Evolutionary conservation across 2,113 vertebrate genomes (phyloP), one percentile per base, ranked within the genome.

Genomic region (Grammomys dolichurus): DNA sequence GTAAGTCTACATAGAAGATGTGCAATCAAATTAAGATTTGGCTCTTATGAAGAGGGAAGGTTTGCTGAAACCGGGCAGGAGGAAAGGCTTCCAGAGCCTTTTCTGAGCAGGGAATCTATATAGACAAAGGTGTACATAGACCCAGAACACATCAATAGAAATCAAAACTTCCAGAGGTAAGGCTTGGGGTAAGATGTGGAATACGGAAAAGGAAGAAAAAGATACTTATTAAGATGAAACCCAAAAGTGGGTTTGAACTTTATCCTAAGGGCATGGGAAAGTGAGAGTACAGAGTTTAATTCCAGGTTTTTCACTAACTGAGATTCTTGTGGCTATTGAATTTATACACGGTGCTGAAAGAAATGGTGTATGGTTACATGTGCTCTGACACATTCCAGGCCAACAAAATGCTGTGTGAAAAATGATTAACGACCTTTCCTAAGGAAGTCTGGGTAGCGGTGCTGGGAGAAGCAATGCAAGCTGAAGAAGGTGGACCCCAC

Each of bases 371-470:
- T 3, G n/a, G 19, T 56, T 70, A 11, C 36, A 22, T 9, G 58
- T 51, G 1, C 2, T n/a, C 72, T 69, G 67, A 89, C 73, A 0
- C 0, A 51, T 67, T 85, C 43, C 95, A 6, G 20, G 0, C 60
- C 51, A n/a, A 14, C 60, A 12, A 78, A 31, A 33, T 5, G 33
- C 69, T 86, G 67, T 26, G 58, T 93, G 90, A 91, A 70, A 95
- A 96, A 84, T 80, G 82, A 90, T 24, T 54, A 70, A 69, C 92
- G 72, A 63, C 76, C 82, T 96, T 97, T 96, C 94, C 95, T 77
- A 97, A 95, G 93, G 90, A 96, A 96, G 87, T 97, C 89, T 72
- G 82, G 80, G 24, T 69, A 28, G 3, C 0, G 3, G 36, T 40
- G 33, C 31, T 56, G 5, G 51, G 90, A 72, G 81, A 33, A 48